These are phyloP conservation scores for Ceyx margarethae DNA, from an alignment of 2,113 vertebrate species.

Conservation along the genomic window DNA sequence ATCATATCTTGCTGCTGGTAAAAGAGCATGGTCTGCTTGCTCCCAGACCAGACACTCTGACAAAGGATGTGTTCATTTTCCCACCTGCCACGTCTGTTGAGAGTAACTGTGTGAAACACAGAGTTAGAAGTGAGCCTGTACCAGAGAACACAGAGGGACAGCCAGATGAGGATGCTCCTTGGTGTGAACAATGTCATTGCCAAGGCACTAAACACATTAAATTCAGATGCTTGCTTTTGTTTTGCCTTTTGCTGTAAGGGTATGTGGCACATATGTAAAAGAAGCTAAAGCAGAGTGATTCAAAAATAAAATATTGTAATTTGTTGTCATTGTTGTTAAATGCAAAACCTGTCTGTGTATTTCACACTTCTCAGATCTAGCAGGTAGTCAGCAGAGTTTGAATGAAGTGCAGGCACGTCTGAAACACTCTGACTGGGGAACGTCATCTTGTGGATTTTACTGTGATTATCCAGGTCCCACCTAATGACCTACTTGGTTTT, in stretches of 20 bases:
- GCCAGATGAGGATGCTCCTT: background rate
- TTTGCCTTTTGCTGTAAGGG: background rate
- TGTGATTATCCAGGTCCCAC: background rate
- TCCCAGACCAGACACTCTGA: conserved; percentile 26
- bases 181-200: background rate
- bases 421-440: background rate
- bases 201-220: background rate
- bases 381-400: background rate
- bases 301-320: background rate
- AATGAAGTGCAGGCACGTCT: background rate
- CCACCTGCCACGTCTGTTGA: conserved; percentile 45
- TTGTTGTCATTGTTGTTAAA: background rate
- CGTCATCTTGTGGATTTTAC: background rate
- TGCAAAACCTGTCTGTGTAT: background rate
- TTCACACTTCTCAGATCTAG: background rate
- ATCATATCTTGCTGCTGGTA: conserved; percentile 22
- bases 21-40: background rate
- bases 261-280: background rate
- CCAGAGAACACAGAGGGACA: background rate
- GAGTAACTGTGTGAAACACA: background rate
- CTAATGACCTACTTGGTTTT: background rate
- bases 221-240: background rate
- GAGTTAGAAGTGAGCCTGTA: background rate
- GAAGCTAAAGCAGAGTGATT: background rate
- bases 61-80: conserved; percentile 14